Base-by-base conservation (phyloP, 1,140 invertebrate genomes). In the Hyphantria cunea region DNA sequence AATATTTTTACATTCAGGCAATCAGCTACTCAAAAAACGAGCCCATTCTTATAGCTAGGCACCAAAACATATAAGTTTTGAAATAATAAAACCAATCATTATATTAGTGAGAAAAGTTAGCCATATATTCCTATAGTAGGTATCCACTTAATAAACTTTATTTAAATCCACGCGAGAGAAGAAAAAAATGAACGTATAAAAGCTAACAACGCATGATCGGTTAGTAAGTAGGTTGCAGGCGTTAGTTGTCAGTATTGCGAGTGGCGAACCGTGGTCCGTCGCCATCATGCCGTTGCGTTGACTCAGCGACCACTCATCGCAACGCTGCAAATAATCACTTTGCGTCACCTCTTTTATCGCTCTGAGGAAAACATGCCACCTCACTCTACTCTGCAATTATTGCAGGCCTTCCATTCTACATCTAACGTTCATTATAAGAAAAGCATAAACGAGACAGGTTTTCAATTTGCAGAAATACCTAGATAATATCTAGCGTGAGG, bases 301-400 rank as follows among this genome's bases (percentile, higher is more conserved):
- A 86, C 58, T 89, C 84, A 86, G 81, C 81, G 80, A 61, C 75
- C 73, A 86, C 77, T 88, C 86, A 88, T 88, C 81, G 78, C 78
- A 81, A 82, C 76, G 82, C 85, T 85, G 85, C 80, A 80, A 90
- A 87, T 86, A 86, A 87, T 87, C 78, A 82, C 77, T 88, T 88
- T 88, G 84, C 85, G 84, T 88, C 85, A 88, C 76, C 84, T 25
- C 74, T 64, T 84, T 86, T 88, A 89, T 88, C 84, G 79, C 63
- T 79, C 64, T 63, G 72, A 64, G 74, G 78, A 86, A 86, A 86
- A 84, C 73, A 72, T 78, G 75, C 72, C 75, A 67, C 62, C 68
- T 74, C 72, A 81, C 74, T 86, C 79, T 86, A 68, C 69, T 62
- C 51, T 37, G 56, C 64, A 54, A 67, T 61, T 72, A 68, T 65